Evolutionary conservation across 2,888 invertebrate genomes (phyloP), one percentile per base, ranked within the genome.

Genomic region (Blastobasis adustella): DNA sequence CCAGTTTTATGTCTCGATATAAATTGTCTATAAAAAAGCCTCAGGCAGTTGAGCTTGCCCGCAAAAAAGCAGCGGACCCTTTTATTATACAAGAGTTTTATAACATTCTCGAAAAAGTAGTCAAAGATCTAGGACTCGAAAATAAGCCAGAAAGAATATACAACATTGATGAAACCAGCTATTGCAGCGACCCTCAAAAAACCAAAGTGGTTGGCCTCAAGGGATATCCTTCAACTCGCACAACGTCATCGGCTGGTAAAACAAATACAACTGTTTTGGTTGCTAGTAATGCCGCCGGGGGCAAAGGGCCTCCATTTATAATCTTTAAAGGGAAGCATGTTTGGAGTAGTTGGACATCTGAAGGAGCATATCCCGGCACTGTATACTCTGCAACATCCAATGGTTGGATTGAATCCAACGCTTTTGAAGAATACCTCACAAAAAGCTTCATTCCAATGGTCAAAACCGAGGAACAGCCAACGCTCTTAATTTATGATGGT

Each of bases 401-500:
- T n/a, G 46, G 46, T 7, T 46, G 46, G 46, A 46, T 46, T 6
- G 46, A 46, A 46, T 9, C 9, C 54, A 52, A 51, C 47, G 62
- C 61, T 9, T 69, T 66, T 50, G 53, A 55, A 52, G 60, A 62
- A 50, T 67, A 62, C 54, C 54, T 67, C 46, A 49, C 52, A 54
- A 54, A 57, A 40, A 57, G 54, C 56, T 66, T 46, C 6, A 48
- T 64, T 10, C 60, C 58, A 47, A 50, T 9, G 7, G 41, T 49
- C 5, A 23, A 44, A 44, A 9, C 10, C 9, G 44, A 44, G 6
- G 61, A 62, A 52, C 45, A 63, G 45, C 66, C 65, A 42, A 60
- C 66, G 23, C 56, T 67, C 38, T 49, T 68, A 36, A 57, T 71
- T 41, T 66, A 64, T 51, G 65, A 69, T 56, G 66, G 67, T 6